Evolutionary conservation across 2,113 vertebrate species (phyloP), one percentile per base, ranked within the genome.

Genomic region (Serinus canaria): DNA sequence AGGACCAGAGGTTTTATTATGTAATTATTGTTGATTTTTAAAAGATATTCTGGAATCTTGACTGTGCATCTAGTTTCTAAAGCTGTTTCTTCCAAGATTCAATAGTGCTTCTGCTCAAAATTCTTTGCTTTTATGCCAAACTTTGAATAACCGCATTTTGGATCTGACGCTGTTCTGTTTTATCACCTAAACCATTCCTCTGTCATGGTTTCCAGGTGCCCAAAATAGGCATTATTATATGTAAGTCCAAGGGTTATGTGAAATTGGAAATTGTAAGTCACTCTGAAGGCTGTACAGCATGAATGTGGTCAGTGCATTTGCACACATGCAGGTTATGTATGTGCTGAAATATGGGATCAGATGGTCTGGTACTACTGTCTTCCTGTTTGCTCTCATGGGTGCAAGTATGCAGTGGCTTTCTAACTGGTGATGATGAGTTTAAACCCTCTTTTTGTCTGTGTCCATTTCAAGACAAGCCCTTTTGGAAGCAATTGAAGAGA

Each of bases 1-100:
- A 20, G 53, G 46, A 74, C 20, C 55, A 74, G 59, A 75, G 39
- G 30, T 81, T 87, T 95, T 79, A 9, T 67, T 89, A 50, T 41
- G 41, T 79, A 89, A 60, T 72, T 80, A n/a, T 30, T 83, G 69
- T 49, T 63, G 47, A n/a, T 72, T 78, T 92, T 90, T 90, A 44
- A 86, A 88, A 56, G 35, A 21, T 28, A 28, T 78, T 95, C 43
- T 73, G 60, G 17, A 56, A 37, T 76, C 66, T 46, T 68, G 79
- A 43, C 30, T 73, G 33, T 63, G 25, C 20, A 19, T 59, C 35
- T 75, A 39, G 52, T 90, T 90, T 64, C 20, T 85, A 27, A 76
- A 93, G 39, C 7, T 11, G 1, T 0, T 87, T 86, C 21, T 81
- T 72, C 35, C 37, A 53, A 11, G 50, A 31, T 56, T 49, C 20